Evolutionary conservation across 2,888 invertebrate species (phyloP).

Genomic region (Cryptocephalus moraei): DNA sequence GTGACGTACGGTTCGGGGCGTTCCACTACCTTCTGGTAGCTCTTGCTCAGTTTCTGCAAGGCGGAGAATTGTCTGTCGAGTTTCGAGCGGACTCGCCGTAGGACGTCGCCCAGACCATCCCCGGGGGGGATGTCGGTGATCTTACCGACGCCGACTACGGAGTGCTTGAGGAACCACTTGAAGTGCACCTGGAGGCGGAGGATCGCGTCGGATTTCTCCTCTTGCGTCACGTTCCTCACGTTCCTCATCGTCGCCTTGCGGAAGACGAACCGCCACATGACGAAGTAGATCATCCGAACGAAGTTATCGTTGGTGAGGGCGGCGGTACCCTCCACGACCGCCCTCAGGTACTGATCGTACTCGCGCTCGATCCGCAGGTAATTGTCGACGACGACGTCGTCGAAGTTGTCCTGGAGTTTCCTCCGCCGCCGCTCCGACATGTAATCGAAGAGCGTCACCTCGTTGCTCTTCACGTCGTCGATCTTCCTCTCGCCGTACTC

Average conservation of each 20-base stretch:
- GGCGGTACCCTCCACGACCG: slow-evolving; percentile 23
- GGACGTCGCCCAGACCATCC: slow-evolving; percentile 13
- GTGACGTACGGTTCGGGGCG: slow-evolving; percentile 29
- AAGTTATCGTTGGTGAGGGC: slow-evolving; percentile 34
- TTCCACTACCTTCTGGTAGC: slow-evolving; percentile 25
- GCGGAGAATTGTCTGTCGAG: slow-evolving; percentile 26
- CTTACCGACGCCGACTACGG: slow-evolving; percentile 33
- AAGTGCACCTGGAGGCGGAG: slow-evolving; percentile 58
- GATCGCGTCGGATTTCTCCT: slow-evolving; percentile 39
- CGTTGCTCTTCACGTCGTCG: slow-evolving; percentile 26
- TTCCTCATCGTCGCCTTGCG: slow-evolving; percentile 33
- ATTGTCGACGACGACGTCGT: slow-evolving; percentile 45
- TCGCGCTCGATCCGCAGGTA: slow-evolving; percentile 41
- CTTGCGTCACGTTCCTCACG: slow-evolving; percentile 15
- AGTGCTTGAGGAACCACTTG: slow-evolving; percentile 62
- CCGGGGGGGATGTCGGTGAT: slow-evolving; percentile 14
- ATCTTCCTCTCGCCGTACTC: slow-evolving; percentile 6
- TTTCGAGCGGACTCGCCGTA: slow-evolving; percentile 24
- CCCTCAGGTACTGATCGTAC: slow-evolving; percentile 39
- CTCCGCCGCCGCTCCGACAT: slow-evolving; percentile 34
- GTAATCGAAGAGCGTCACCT: slow-evolving; percentile 41
- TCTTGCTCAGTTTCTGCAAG: slow-evolving; percentile 28
- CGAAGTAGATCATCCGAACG: slow-evolving; percentile 38
- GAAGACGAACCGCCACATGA: slow-evolving; percentile 43
- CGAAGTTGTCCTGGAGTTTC: slow-evolving; percentile 39